phyloP scores from a whole-genome alignment of 2,888 invertebrate species.

The Gandaritis pyraliata region DNA sequence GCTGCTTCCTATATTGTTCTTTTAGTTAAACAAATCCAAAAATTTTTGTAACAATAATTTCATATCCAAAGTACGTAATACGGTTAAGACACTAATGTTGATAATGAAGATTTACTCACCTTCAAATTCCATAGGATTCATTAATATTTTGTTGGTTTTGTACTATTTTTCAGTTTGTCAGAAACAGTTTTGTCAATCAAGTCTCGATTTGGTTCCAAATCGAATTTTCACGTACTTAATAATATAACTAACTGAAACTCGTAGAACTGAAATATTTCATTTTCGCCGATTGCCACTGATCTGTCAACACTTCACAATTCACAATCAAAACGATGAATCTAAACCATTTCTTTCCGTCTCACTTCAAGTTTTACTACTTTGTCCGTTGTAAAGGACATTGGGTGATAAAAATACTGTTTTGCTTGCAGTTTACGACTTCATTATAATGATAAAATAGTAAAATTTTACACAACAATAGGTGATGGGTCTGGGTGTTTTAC shows the following conservation, averaged over 20 bases:
- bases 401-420: constrained; percentile 16
- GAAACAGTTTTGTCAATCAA: neutral
- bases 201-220: neutral
- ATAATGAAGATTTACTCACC: constrained; percentile 13
- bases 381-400: constrained; percentile 10
- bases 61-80: no score
- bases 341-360: neutral
- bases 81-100: no score
- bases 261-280: constrained; percentile 48
- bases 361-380: constrained; percentile 12
- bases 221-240: neutral
- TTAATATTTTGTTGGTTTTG: neutral
- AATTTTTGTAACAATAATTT: no score
- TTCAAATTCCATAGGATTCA: constrained; percentile 2
- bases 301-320: constrained; percentile 54
- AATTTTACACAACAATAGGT: constrained; percentile 53
- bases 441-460: constrained; percentile 41
- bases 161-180: neutral
- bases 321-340: constrained; percentile 22
- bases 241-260: constrained; percentile 9
- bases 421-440: constrained; percentile 26
- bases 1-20: no score
- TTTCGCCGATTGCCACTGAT: constrained; percentile 51
- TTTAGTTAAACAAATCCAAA: no score
- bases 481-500: constrained; percentile 46